phyloP scores from a whole-genome alignment of 2,888 invertebrate genomes.

The Nephrocerus scutellatus region DNA sequence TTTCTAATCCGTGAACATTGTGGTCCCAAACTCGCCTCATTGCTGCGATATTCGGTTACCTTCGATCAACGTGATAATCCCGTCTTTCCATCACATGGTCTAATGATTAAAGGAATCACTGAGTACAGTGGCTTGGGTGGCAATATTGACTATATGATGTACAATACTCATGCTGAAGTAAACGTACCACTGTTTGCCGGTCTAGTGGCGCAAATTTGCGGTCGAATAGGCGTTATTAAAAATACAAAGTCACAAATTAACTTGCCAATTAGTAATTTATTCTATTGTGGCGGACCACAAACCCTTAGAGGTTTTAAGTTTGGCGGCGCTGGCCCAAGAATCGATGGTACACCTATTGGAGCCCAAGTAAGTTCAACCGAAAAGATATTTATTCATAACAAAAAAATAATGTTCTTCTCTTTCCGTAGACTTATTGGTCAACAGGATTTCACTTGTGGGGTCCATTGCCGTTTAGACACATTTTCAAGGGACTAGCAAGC shows the following conservation, averaged over 20 bases:
- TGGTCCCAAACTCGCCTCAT: conserved; percentile 85
- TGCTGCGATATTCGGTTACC: conserved; percentile 70
- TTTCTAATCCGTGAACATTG: conserved; percentile 77
- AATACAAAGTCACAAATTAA: conserved; percentile 35
- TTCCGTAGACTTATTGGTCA: conserved; percentile 70
- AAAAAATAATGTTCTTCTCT: conserved; percentile 4
- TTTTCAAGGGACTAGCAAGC: conserved; percentile 71
- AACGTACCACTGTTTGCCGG: conserved; percentile 57
- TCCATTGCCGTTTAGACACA: conserved; percentile 81
- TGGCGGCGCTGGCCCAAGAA: conserved; percentile 80
- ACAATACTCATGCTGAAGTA: conserved; percentile 66
- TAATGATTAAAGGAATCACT: conserved; percentile 63
- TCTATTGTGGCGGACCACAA: conserved; percentile 71
- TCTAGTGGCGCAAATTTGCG: conserved; percentile 43
- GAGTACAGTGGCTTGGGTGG: conserved; percentile 86
- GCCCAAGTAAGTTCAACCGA: conserved; percentile 50
- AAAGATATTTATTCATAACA: conserved; percentile 20
- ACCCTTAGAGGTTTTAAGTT: conserved; percentile 81
- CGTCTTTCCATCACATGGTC: conserved; percentile 72
- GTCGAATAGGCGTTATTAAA: conserved; percentile 38
- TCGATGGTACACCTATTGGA: conserved; percentile 68
- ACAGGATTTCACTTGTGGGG: conserved; percentile 79
- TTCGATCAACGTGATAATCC: conserved; percentile 73
- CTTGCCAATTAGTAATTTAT: conserved; percentile 42
- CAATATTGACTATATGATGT: conserved; percentile 82